phyloP scores from a whole-genome alignment of 2,113 vertebrate genomes.

The Eptesicus fuscus region DNA sequence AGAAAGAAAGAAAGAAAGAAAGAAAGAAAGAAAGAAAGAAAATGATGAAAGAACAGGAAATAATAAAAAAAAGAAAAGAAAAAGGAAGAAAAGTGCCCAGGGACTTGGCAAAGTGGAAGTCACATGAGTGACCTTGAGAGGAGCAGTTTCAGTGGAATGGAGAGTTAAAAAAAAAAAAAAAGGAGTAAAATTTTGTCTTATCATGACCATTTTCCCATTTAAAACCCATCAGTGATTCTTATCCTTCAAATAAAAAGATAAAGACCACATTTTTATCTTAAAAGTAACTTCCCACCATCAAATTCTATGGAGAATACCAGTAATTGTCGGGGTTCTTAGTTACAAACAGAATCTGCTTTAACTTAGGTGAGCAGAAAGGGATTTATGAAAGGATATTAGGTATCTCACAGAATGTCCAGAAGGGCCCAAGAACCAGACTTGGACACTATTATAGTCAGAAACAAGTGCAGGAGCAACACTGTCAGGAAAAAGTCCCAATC shows the following conservation, averaged over 20 bases:
- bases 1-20: no score
- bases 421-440: background rate
- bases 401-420: background rate
- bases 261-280: background rate
- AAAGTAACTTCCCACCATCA: background rate
- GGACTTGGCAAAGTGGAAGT: background rate
- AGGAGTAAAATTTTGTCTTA: background rate
- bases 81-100: background rate
- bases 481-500: background rate
- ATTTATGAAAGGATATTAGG: background rate
- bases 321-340: background rate
- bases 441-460: background rate
- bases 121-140: background rate
- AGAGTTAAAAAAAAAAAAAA: background rate
- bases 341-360: background rate
- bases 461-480: background rate
- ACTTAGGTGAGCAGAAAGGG: background rate
- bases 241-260: background rate
- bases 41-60: no score
- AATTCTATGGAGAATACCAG: background rate
- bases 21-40: no score
- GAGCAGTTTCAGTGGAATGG: background rate
- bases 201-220: background rate
- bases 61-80: no score
- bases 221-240: background rate